A percentile compares a stretch with the other conserved stretches of the same genome.
Evolutionary conservation across 1,140 invertebrate species (phyloP).

Genomic region (Luehdorfia chinensis): DNA sequence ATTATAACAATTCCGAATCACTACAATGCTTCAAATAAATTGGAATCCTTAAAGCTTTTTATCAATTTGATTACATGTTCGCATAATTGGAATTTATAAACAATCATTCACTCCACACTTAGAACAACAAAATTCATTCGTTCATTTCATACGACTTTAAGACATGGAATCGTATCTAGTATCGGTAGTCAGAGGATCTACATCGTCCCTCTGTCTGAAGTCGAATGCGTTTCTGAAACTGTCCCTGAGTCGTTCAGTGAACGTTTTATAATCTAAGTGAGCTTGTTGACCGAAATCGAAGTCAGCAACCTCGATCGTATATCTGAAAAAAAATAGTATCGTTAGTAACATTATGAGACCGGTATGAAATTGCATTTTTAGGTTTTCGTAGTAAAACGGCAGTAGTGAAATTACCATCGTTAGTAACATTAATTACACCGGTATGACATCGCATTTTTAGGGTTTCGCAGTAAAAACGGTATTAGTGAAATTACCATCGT

Average conservation of each 20-base stretch:
- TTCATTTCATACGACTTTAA: constrained; percentile 32
- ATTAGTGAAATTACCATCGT: too few species aligned
- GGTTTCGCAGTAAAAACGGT: too few species aligned
- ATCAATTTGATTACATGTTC: too few species aligned
- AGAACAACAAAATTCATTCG: neutral
- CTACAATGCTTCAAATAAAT: too few species aligned
- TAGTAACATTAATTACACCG: too few species aligned
- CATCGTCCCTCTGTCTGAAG: constrained; percentile 61
- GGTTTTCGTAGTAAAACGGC: neutral
- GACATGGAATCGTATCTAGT: constrained; percentile 74
- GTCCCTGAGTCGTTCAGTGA: constrained; percentile 86
- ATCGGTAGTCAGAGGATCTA: constrained; percentile 50
- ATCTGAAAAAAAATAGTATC: constrained; percentile 74
- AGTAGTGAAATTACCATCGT: too few species aligned
- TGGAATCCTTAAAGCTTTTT: too few species aligned
- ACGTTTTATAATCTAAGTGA: constrained; percentile 91
- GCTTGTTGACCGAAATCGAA: constrained; percentile 89
- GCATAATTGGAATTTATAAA: constrained; percentile 1
- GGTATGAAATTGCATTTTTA: constrained; percentile 14
- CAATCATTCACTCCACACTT: neutral
- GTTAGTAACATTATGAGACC: neutral
- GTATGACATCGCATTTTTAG: too few species aligned
- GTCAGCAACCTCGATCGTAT: constrained; percentile 90
- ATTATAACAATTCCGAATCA: too few species aligned
- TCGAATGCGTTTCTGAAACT: constrained; percentile 83